Evolutionary conservation across 1,140 invertebrate genomes (phyloP).

Genomic region (Notospermus geniculatus): DNA sequence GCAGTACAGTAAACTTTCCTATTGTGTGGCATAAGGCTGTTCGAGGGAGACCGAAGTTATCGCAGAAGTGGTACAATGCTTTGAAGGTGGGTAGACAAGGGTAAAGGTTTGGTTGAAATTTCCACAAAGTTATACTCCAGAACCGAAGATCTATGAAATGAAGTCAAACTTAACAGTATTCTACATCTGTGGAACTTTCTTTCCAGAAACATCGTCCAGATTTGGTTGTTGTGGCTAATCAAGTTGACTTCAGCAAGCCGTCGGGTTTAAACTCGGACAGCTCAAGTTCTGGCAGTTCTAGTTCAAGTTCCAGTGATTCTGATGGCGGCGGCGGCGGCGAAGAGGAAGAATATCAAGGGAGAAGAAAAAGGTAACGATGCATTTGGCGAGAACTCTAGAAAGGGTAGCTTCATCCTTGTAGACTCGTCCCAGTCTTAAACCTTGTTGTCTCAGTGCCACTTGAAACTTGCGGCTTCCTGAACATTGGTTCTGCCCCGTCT

Average conservation of each 20-base stretch:
- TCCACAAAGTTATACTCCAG: neutral
- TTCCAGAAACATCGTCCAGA: constrained; percentile 72
- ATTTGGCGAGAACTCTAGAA: too few species aligned
- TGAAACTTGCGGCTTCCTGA: too few species aligned
- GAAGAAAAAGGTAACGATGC: too few species aligned
- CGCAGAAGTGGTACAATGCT: constrained; percentile 76
- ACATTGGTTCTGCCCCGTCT: too few species aligned
- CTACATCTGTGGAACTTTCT: neutral
- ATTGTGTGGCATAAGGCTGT: constrained; percentile 98
- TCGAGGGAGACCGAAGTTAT: constrained; percentile 89
- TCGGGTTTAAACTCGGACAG: constrained; percentile 93
- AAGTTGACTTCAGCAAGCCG: constrained; percentile 79
- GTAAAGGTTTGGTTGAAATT: neutral
- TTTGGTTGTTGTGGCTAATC: constrained; percentile 77
- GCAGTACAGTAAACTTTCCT: constrained; percentile 92
- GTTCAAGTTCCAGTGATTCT: constrained; percentile 64
- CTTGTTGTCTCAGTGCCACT: too few species aligned
- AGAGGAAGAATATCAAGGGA: constrained; percentile 27
- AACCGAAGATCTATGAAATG: neutral
- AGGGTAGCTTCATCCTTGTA: too few species aligned
- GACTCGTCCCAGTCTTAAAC: too few species aligned
- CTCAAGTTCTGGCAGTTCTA: constrained; percentile 85
- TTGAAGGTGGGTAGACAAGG: constrained; percentile 60
- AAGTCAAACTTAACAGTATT: neutral
- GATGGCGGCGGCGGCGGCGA: constrained; percentile 36